Evolutionary conservation across 2,888 invertebrate species (phyloP).

Genomic region (Dicroscelio sp.): DNA sequence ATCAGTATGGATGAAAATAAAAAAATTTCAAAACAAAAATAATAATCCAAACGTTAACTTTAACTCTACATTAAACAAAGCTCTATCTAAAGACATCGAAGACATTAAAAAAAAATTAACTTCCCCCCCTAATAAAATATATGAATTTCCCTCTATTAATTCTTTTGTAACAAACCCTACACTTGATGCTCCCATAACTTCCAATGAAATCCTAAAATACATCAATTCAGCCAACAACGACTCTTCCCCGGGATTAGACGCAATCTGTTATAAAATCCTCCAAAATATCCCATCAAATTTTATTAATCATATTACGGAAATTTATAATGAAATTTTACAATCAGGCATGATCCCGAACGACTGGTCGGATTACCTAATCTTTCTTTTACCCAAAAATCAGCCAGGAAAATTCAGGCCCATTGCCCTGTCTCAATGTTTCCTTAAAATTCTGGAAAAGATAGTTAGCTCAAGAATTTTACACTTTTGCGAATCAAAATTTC

Average conservation of each 20-base stretch:
- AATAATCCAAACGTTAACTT: background rate
- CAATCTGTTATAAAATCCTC: background rate
- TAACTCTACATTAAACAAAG: background rate
- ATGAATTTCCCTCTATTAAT: no score
- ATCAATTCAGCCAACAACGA: no score
- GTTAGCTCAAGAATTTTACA: background rate
- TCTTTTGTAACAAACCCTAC: no score
- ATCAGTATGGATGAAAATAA: constrained; percentile 16
- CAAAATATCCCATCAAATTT: background rate
- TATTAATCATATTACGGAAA: background rate
- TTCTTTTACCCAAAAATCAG: background rate
- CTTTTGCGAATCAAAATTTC: background rate
- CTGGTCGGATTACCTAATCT: background rate
- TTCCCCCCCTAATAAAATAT: background rate
- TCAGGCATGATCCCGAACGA: background rate
- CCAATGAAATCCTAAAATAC: no score
- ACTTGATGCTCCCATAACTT: no score
- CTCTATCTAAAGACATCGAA: background rate
- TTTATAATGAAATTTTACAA: background rate
- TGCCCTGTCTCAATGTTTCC: background rate
- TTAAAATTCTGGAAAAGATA: background rate
- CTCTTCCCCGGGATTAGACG: no score
- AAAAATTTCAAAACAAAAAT: constrained; percentile 40
- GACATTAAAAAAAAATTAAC: background rate
- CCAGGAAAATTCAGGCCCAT: background rate